Evolutionary conservation across 2,888 invertebrate genomes (phyloP).

Genomic region (Diadegma fenestrale): DNA sequence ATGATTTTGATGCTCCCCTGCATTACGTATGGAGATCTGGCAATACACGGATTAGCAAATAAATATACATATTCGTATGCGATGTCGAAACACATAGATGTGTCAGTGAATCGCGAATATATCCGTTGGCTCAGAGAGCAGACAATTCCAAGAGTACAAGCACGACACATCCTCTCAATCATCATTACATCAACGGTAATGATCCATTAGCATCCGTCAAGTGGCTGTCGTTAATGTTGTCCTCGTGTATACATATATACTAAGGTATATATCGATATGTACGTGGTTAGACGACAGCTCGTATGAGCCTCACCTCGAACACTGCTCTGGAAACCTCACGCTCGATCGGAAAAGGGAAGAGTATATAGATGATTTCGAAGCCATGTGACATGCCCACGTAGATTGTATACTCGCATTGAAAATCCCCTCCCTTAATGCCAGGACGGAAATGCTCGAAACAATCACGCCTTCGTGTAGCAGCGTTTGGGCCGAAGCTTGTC

Average conservation of each 20-base stretch:
- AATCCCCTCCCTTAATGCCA: conserved; percentile 52
- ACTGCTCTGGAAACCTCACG: conserved; percentile 42
- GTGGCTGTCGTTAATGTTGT: conserved; percentile 79
- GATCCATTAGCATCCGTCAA: conserved; percentile 82
- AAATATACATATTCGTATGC: neutral
- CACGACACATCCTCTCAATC: conserved; percentile 80
- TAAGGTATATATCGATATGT: conserved; percentile 32
- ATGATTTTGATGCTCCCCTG: conserved; percentile 46
- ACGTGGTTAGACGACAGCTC: conserved; percentile 19
- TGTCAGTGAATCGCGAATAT: conserved; percentile 28
- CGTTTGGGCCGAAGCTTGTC: conserved; percentile 69
- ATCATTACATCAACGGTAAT: conserved; percentile 81
- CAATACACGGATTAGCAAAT: neutral
- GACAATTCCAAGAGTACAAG: conserved; percentile 59
- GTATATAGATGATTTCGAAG: conserved; percentile 73
- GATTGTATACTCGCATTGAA: conserved; percentile 53
- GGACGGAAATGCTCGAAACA: conserved; percentile 78
- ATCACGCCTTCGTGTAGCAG: conserved; percentile 71
- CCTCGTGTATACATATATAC: conserved; percentile 53
- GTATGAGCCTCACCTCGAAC: conserved; percentile 52
- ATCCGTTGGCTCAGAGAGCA: conserved; percentile 47
- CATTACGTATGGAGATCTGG: conserved; percentile 5
- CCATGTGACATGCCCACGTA: conserved; percentile 51
- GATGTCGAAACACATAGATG: conserved; percentile 29
- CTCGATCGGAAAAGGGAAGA: conserved; percentile 67